Evolutionary conservation across 2,113 vertebrate species (phyloP).

Genomic region (Corythornis madagascariensis): DNA sequence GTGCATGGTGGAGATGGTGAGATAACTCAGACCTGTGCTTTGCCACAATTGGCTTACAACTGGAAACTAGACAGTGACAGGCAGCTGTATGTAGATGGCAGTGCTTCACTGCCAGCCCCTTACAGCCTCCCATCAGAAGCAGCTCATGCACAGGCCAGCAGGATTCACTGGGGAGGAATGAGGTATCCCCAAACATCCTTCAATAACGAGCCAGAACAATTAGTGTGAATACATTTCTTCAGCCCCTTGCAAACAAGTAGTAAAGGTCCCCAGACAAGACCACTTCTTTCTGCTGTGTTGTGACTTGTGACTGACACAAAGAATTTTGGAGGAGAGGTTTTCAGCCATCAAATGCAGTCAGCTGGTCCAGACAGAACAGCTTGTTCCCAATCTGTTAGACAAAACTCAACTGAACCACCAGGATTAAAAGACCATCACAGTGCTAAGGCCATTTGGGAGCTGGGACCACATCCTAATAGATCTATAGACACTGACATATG

Average conservation of each 20-base stretch:
- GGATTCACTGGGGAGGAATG: background rate
- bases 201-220: background rate
- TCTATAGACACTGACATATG: background rate
- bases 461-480: background rate
- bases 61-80: background rate
- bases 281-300: background rate
- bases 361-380: background rate
- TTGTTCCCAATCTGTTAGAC: background rate
- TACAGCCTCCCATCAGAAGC: background rate
- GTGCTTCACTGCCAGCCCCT: background rate
- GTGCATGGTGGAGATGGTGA: background rate
- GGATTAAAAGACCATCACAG: background rate
- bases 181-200: background rate
- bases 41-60: background rate
- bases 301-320: background rate
- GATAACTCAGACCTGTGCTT: background rate
- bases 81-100: constrained; percentile 18
- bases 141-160: background rate
- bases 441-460: background rate
- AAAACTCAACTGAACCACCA: background rate
- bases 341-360: background rate
- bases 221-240: background rate
- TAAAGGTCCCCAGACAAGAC: background rate
- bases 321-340: background rate
- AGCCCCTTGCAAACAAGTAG: background rate